Evolutionary conservation across 2,888 invertebrate species (phyloP), one percentile per base, ranked within the genome.

Genomic region (Cryptus viduatorius): DNA sequence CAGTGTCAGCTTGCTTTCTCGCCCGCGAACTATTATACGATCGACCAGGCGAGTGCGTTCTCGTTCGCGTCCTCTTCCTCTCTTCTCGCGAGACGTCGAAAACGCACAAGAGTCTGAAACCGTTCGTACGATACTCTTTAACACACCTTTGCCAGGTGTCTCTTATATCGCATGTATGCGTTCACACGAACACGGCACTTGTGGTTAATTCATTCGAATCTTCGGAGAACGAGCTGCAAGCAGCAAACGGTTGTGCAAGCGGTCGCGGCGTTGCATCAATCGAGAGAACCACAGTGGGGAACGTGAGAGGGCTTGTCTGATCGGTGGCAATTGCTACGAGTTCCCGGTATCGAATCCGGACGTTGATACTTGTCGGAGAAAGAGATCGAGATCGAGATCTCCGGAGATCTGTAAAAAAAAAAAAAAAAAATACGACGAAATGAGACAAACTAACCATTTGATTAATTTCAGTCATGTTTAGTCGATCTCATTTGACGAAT

Each of bases 311-410:
- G 4, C 5, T 71, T 29, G 72, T 53, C 76, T 79, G 79, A 79
- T 84, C 80, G 69, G 81, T 82, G 73, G 78, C 78, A 78, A 83
- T 83, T 83, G 83, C 83, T 42, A 29, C 56, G 82, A 71, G 61
- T 83, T 83, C 82, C 59, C 46, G 48, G 78, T 83, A 83, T 83
- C 73, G 79, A 79, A 83, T 75, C 75, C 79, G 75, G 72, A 79
- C 83, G 64, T 76, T 71, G 71, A 83, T 75, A 83, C 64, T 48
- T 48, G 46, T 48, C 37, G 19, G 68, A 48, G 29, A 67, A 56
- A 72, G 44, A 64, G 50, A 72, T 71, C 69, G n/a, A 14, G 71
- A 79, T 79, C 79, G 48, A 37, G 64, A 79, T 71, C 12, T 50
- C 24, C 64, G 65, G 29, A 29, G 29, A 65, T 71, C 42, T 42